Conservation (phyloP, 1,140 invertebrate species). For the Drosophila mojavensis region DNA sequence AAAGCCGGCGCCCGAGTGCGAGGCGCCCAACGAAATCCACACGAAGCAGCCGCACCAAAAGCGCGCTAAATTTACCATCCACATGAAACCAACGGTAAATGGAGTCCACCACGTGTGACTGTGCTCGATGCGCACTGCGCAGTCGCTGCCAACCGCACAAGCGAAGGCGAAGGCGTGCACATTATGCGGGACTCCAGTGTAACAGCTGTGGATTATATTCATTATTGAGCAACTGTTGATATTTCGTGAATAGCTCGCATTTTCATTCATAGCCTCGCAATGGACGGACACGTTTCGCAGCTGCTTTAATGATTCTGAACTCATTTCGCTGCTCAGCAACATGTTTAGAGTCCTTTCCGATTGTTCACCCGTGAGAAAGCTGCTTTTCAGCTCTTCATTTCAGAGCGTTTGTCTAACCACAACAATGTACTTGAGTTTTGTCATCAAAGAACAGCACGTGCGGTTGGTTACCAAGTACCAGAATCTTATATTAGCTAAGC, state of each 20-base stretch:
- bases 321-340: neutral
- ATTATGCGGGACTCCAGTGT: conserved; percentile 1
- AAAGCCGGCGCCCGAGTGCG: conserved; percentile 28
- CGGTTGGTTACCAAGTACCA: neutral
- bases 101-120: conserved; percentile 45
- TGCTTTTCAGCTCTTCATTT: neutral
- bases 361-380: neutral
- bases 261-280: conserved; percentile 50
- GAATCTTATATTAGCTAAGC: neutral
- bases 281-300: neutral
- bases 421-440: conserved; percentile 13
- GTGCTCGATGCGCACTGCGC: conserved; percentile 9
- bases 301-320: conserved; percentile 23
- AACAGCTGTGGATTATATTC: neutral
- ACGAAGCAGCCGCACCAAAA: conserved; percentile 15
- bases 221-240: conserved; percentile 43
- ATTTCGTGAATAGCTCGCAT: conserved; percentile 21
- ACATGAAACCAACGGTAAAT: conserved; percentile 31
- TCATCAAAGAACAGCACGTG: neutral
- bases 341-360: conserved; percentile 9
- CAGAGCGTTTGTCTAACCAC: conserved; percentile 4
- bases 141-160: conserved; percentile 18
- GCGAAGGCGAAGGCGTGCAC: neutral
- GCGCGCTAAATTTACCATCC: conserved; percentile 41
- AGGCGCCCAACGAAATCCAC: conserved; percentile 32